Percentiles rank a stretch among this genome's conserved stretches.
These are phyloP conservation scores for Lagria hirta DNA, from an alignment of 2,888 invertebrate species.

Conservation along the genomic window DNA sequence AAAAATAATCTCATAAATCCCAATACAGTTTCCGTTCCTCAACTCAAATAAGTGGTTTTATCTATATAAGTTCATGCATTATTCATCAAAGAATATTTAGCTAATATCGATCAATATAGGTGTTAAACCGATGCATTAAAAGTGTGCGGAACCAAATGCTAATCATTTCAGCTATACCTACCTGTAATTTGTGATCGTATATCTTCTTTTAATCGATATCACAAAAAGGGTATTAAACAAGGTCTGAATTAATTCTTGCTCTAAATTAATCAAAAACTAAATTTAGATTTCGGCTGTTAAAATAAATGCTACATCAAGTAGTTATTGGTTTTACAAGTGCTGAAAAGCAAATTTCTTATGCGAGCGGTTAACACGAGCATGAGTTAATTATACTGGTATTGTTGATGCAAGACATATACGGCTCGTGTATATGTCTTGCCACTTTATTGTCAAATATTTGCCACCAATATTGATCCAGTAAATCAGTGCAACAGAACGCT, in stretches of 20 bases:
- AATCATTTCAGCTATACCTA: slow-evolving; percentile 36
- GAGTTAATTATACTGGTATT: too few relatives aligned
- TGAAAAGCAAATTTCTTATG: too few relatives aligned
- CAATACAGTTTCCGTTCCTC: slow-evolving; percentile 29
- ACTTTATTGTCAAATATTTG: too few relatives aligned
- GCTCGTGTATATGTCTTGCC: too few relatives aligned
- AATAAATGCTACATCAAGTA: too few relatives aligned
- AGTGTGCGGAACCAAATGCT: slow-evolving; percentile 40
- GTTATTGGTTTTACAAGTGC: too few relatives aligned
- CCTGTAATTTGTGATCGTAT: slow-evolving; percentile 38
- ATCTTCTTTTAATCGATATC: slow-evolving; percentile 36
- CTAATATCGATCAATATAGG: slow-evolving; percentile 42
- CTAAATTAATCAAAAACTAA: not conserved
- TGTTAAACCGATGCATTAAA: slow-evolving; percentile 50
- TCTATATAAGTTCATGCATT: slow-evolving; percentile 41
- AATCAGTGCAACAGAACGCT: too few relatives aligned
- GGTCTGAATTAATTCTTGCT: slow-evolving; percentile 21
- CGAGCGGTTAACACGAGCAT: too few relatives aligned
- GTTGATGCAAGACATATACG: too few relatives aligned
- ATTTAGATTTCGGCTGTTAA: too few relatives aligned
- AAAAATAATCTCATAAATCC: slow-evolving; percentile 29
- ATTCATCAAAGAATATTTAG: slow-evolving; percentile 40
- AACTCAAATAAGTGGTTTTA: slow-evolving; percentile 32
- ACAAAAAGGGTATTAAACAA: slow-evolving; percentile 26
- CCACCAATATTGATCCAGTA: too few relatives aligned